phyloP scores from a whole-genome alignment of 1,140 invertebrate species.

The Homarus americanus region DNA sequence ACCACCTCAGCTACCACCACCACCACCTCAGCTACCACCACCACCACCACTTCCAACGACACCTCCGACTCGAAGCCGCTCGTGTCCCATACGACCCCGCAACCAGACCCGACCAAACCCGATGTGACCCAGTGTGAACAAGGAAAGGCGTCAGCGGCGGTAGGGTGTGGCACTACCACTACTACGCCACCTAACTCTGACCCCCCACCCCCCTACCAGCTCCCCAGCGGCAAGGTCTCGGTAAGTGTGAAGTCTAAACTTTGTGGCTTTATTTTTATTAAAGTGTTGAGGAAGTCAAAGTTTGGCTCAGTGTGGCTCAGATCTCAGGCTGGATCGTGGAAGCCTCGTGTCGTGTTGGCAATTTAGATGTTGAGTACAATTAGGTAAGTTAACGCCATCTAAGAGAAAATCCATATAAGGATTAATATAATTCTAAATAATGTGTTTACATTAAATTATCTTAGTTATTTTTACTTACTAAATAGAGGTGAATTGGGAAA shows the following conservation, averaged over 20 bases:
- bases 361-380: too few relatives aligned
- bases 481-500: too few relatives aligned
- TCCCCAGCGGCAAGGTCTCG: constrained; percentile 25
- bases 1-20: constrained; percentile 9
- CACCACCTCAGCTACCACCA: constrained; percentile 9
- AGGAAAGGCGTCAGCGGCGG: constrained; percentile 15
- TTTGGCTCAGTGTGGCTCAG: too few relatives aligned
- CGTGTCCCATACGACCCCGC: constrained; percentile 10
- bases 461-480: too few relatives aligned
- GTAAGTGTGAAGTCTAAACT: background rate
- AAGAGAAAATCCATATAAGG: too few relatives aligned
- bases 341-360: too few relatives aligned
- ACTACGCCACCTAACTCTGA: constrained; percentile 46
- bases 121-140: constrained; percentile 55
- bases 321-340: too few relatives aligned
- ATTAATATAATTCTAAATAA: too few relatives aligned
- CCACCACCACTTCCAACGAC: constrained; percentile 17
- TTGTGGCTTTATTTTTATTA: too few relatives aligned
- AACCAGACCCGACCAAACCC: constrained; percentile 26
- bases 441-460: too few relatives aligned
- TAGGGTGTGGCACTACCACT: background rate
- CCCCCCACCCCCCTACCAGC: constrained; percentile 66
- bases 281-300: too few relatives aligned
- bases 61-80: constrained; percentile 12
- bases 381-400: too few relatives aligned